Evolutionary conservation across 2,888 invertebrate genomes (phyloP).

Genomic region (Macrosiphum euphorbiae): DNA sequence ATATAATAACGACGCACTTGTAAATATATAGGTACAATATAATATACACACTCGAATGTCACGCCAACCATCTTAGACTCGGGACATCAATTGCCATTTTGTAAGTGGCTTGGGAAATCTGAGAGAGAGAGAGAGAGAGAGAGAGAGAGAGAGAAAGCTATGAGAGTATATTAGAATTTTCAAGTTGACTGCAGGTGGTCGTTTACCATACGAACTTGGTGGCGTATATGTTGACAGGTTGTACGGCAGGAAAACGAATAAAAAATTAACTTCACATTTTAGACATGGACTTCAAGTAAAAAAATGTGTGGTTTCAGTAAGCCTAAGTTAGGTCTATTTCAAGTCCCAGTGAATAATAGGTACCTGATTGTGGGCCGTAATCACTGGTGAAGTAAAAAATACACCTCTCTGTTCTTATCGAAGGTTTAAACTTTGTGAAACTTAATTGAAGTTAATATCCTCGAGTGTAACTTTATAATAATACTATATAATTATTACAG

Average conservation of each 20-base stretch:
- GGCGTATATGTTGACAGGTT: neutral
- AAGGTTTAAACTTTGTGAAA: neutral
- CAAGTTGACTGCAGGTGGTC: neutral
- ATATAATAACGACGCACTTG: neutral
- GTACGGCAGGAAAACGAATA: neutral
- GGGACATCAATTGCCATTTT: neutral
- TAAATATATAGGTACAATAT: neutral
- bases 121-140: neutral
- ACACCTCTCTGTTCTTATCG: neutral
- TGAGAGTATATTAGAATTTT: neutral
- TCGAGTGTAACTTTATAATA: neutral
- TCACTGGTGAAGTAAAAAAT: neutral
- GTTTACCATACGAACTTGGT: neutral
- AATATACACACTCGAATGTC: neutral
- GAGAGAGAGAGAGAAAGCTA: neutral
- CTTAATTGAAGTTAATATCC: neutral
- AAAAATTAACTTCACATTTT: neutral
- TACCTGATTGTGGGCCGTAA: neutral
- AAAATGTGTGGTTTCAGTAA: neutral
- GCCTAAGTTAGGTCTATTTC: neutral
- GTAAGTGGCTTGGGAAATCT: neutral
- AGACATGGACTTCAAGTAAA: neutral
- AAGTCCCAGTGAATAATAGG: neutral
- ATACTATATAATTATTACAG: neutral
- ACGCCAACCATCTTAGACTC: neutral